Evolutionary conservation across 2,113 vertebrate species (phyloP), one percentile per base, ranked within the genome.

Genomic region (Hemichromis elongatus): DNA sequence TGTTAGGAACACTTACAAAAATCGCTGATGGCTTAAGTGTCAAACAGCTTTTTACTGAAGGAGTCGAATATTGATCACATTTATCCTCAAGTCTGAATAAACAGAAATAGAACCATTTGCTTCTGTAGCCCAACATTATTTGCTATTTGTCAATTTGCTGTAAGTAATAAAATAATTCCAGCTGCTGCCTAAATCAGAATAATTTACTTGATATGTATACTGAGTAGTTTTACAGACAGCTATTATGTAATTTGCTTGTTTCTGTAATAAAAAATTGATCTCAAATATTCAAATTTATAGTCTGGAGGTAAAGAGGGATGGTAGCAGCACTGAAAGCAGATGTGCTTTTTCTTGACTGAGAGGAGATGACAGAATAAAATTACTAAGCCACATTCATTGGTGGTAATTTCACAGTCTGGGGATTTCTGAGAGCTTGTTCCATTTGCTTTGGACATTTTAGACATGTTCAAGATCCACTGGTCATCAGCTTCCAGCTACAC

Each of bases 371-470:
- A 82, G 85, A 88, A 79, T 87, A 70, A 77, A 89, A 86, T 37
- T 68, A 61, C 79, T 63, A 37, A 81, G 70, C 59, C 70, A 88
- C 79, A 80, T 86, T 86, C 86, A 57, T 63, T 84, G 79, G 53
- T 89, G 82, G 79, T 90, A 86, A 90, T 92, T 89, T 90, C 91
- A 92, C 88, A 92, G 86, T 90, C 84, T 30, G 82, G 16, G 40
- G 14, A 73, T 88, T 87, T 73, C 1, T 4, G 66, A 70, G 66
- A 10, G 37, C 66, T 87, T 91, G 85, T 89, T 85, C 87, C 75
- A 82, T 88, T 86, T 70, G 55, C 90, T 81, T 3, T 2, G 52
- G 37, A 53, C 28, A 70, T 10, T 28, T 85, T 83, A 70, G 77
- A 87, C 86, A 85, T 53, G 66, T 66, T 90, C 33, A 40, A 55